Evolutionary conservation across 1,140 invertebrate species (phyloP), one percentile per base, ranked within the genome.

Genomic region (Mycetomoellerius zeteki): DNA sequence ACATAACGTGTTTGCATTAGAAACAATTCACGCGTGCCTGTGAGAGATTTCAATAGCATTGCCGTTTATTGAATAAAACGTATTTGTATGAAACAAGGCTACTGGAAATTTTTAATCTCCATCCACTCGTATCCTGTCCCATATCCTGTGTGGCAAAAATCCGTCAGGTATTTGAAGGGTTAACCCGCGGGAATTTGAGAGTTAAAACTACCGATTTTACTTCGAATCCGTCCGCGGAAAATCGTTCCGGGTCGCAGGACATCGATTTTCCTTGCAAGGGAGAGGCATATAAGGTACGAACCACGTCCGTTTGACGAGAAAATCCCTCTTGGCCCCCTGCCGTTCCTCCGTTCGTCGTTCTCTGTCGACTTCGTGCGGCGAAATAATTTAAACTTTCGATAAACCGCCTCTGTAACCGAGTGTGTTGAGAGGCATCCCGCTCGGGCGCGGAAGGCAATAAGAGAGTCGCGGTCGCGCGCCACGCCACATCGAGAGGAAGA

Each of bases 341-440:
- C 58, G 12, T 58, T 47, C 37, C 21, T 62, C 77, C 60, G 30
- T 69, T 52, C 27, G 62, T 54, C 72, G 65, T 69, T 56, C 73
- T 54, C 82, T 50, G 71, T 58, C 72, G 30, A 80, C 54, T 76
- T 81, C 54, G 71, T 76, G 75, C 88, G 69, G 86, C 21, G 64
- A 88, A 90, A 90, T 90, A 90, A 90, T 90, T 90, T 90, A 88
- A 88, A 90, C 86, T 90, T 90, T 90, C 89, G 89, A 90, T 90
- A 90, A 90, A 90, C 86, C 89, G 80, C 88, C 80, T 81, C 88
- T 90, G 89, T 90, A 88, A 90, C 86, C 73, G 89, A 90, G 88
- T 69, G 81, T 54, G 75, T 82, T 65, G 75, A 60, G 72, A 60
- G 47, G 50, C 76, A 88, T 65, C 85, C 56, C 89, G 87, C 69